Evolutionary conservation across 2,113 vertebrate species (phyloP), one percentile per base, ranked within the genome.

Genomic region (Sinocyclocheilus rhinocerous): DNA sequence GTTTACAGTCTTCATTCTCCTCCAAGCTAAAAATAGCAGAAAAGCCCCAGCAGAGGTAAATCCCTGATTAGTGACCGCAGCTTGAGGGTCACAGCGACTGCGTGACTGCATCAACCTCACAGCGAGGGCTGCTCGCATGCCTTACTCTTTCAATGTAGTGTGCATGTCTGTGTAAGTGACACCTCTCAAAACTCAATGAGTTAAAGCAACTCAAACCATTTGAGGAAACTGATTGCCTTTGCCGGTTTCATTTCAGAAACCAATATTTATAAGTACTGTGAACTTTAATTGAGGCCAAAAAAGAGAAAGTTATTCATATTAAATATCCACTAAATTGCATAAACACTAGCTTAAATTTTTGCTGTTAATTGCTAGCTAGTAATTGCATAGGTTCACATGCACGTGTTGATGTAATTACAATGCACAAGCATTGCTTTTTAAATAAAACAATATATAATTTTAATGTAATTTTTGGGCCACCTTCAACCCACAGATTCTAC

Each of bases 31-130:
- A 96, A 95, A 96, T 96, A 96, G 94, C 94, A 93, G 76, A 63
- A 63, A 91, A 94, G 93, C 94, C 93, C 72, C 87, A 86, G 89
- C 89, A 91, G 89, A 91, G 88, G 93, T 95, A 95, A 96, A 96
- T 96, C 94, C 93, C 92, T 89, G 91, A 94, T 95, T 95, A 96
- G 92, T 92, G 91, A 94, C 88, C 93, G 81, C 50, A 93, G 89
- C 90, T 87, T 88, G 87, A 87, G 85, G 85, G 69, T 89, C 87
- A 90, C 88, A 90, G 90, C 79, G 90, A 10, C 48, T 52, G 75
- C 15, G 90, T 81, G 91, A 55, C 24, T 77, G 75, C 48, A 55
- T 50, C 88, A 87, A 87, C 84, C 87, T 81, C 75, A 83, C 26
- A 85, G 29, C 82, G 16, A 70, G 57, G 82, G 12, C n/a, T 86